phyloP scores from a whole-genome alignment of 2,888 invertebrate genomes.

The Eumacrocentrus americanus region DNA sequence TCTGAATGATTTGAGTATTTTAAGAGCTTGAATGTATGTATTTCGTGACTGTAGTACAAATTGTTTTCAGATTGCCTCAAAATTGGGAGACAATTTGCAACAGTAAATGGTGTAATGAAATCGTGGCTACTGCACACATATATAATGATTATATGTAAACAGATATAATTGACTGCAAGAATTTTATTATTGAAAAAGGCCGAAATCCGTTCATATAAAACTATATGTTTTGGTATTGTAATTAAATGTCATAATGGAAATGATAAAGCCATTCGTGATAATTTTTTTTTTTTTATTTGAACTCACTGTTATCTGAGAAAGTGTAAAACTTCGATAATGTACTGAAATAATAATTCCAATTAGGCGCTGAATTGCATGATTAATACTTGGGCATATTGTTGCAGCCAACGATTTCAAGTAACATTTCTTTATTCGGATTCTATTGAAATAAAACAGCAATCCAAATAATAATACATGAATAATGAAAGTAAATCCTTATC shows the following conservation, averaged over 20 bases:
- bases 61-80: background rate
- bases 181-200: background rate
- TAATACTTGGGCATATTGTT: background rate
- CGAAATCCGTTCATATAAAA: background rate
- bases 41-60: background rate
- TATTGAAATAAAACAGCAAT: background rate
- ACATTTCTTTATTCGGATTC: background rate
- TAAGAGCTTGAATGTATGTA: background rate
- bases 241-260: no score
- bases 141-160: background rate
- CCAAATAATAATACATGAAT: background rate
- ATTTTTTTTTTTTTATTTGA: background rate
- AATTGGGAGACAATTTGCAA: background rate
- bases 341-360: background rate
- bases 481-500: constrained; percentile 12
- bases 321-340: no score
- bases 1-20: background rate
- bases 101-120: background rate
- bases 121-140: background rate
- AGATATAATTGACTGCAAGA: background rate
- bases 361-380: background rate
- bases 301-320: background rate
- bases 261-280: no score
- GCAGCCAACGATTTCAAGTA: constrained; percentile 19
- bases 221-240: no score